Percentiles rank a stretch among this genome's conserved stretches.
Evolutionary conservation across 1,140 invertebrate species (phyloP).

Genomic region (Pseudomyrmex cubaensis): DNA sequence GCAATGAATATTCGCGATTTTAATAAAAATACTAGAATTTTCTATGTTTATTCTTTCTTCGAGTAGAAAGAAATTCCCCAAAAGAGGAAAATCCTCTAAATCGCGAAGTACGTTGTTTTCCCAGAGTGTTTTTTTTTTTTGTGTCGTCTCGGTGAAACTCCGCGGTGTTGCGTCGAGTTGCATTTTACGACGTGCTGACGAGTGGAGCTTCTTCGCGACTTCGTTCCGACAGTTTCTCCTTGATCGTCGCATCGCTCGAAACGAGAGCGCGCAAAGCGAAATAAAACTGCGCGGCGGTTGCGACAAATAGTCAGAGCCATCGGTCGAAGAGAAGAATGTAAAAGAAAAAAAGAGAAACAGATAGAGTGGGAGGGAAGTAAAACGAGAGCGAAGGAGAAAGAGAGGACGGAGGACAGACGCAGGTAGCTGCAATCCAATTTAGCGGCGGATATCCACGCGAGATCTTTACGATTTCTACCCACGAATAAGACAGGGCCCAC

Average conservation of each 20-base stretch:
- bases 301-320: constrained; percentile 35
- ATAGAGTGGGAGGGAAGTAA: constrained; percentile 28
- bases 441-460: constrained; percentile 84
- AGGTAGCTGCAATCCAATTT: constrained; percentile 84
- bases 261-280: constrained; percentile 64
- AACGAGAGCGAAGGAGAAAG: constrained; percentile 55
- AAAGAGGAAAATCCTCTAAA: too few species aligned
- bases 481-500: constrained; percentile 82
- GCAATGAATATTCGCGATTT: background rate
- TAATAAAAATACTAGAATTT: background rate
- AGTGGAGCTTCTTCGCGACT: constrained; percentile 6
- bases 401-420: constrained; percentile 67
- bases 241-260: constrained; percentile 45
- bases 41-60: too few species aligned
- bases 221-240: constrained; percentile 50
- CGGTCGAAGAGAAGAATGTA: too few species aligned
- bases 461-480: constrained; percentile 86
- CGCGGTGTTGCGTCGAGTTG: constrained; percentile 29
- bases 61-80: too few species aligned
- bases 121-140: background rate
- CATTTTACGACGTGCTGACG: constrained; percentile 48
- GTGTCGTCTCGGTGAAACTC: constrained; percentile 38
- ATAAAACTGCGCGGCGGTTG: constrained; percentile 34
- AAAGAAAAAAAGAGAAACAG: constrained; percentile 2
- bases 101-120: constrained; percentile 45